phyloP scores from a whole-genome alignment of 2,888 invertebrate species.

The Autographa gamma region DNA sequence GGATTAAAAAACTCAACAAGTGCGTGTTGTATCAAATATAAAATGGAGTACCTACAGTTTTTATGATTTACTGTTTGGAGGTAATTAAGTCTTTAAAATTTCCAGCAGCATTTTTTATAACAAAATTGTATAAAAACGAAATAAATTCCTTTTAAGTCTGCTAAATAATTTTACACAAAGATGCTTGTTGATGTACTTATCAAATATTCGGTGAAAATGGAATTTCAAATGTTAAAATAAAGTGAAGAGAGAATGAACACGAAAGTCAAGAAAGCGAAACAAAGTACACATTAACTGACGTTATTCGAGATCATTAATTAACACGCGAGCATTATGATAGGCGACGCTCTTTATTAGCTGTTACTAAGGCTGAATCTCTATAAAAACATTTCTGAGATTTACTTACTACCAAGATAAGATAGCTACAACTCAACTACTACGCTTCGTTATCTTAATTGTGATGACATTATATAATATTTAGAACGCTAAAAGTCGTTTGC shows the following conservation, averaged over 20 bases:
- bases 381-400: slow-evolving; percentile 56
- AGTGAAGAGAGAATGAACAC: slow-evolving; percentile 52
- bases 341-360: slow-evolving; percentile 50
- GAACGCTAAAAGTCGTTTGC: slow-evolving; percentile 52
- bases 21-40: not conserved
- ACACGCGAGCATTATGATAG: slow-evolving; percentile 64
- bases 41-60: not conserved
- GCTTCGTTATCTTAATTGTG: slow-evolving; percentile 42
- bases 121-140: not conserved
- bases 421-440: slow-evolving; percentile 33
- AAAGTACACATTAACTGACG: slow-evolving; percentile 64
- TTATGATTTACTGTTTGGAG: not conserved
- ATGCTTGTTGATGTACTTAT: slow-evolving; percentile 12
- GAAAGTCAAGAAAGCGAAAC: slow-evolving; percentile 80
- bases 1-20: slow-evolving; percentile 27
- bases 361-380: slow-evolving; percentile 61
- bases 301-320: slow-evolving; percentile 61
- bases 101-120: not conserved
- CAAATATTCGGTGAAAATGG: slow-evolving; percentile 17
- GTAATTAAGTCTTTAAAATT: no score
- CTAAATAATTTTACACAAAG: not conserved
- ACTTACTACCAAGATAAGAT: slow-evolving; percentile 59
- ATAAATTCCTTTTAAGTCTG: not conserved
- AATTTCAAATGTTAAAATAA: slow-evolving; percentile 42
- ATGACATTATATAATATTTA: slow-evolving; percentile 35